These are phyloP conservation scores for Sciurus niger DNA, from an alignment of 2,113 vertebrate species.

Conservation along the genomic window DNA sequence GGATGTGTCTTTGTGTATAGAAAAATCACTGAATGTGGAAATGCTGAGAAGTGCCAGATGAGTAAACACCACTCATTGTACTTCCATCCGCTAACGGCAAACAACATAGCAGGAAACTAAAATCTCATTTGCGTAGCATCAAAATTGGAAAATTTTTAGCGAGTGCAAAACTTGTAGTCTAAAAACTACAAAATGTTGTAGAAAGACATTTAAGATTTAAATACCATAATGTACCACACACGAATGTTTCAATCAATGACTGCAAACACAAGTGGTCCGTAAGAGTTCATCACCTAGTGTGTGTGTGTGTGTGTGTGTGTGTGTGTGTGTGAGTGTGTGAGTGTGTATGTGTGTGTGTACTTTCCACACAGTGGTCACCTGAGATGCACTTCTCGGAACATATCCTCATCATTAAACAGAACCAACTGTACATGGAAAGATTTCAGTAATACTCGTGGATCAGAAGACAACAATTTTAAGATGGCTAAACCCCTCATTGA, in stretches of 20 bases:
- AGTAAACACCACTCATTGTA: too few relatives aligned
- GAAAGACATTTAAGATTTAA: not conserved
- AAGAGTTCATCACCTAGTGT: not conserved
- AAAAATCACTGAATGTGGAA: not conserved
- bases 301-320: not conserved
- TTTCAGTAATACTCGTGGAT: not conserved
- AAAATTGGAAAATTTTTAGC: not conserved
- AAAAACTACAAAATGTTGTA: not conserved
- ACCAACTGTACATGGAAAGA: not conserved
- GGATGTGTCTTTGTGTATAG: not conserved
- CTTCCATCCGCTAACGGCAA: too few relatives aligned
- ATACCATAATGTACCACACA: not conserved
- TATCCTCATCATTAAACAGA: not conserved
- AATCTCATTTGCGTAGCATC: too few relatives aligned
- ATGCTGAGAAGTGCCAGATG: too few relatives aligned
- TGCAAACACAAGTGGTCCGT: not conserved
- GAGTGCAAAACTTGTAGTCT: not conserved
- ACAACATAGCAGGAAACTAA: too few relatives aligned
- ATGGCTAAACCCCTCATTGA: not conserved
- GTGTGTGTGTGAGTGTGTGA: not conserved
- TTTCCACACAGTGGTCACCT: not conserved
- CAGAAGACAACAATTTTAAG: not conserved
- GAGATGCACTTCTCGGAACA: not conserved
- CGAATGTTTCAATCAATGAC: not conserved
- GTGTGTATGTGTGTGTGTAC: not conserved